Conservation (phyloP, 2,113 vertebrate species). For the Ameiurus melas region DNA sequence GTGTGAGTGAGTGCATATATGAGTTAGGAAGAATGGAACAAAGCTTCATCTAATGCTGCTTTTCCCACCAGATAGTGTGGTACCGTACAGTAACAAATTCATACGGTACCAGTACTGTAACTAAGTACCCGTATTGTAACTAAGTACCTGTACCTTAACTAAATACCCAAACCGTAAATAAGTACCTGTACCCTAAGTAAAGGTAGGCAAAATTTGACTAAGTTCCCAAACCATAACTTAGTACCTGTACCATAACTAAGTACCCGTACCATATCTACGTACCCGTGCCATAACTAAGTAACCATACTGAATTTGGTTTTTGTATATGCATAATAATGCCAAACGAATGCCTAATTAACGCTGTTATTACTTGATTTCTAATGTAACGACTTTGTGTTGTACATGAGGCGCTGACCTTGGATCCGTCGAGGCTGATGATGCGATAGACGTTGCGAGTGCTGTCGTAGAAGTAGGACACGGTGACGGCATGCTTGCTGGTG, state of each 20-base stretch:
- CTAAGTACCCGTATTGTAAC: no score
- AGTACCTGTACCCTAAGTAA: neutral
- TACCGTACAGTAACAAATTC: neutral
- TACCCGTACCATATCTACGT: no score
- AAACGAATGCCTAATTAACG: neutral
- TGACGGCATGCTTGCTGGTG: conserved; percentile 94
- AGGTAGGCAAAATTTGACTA: no score
- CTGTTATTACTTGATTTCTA: neutral
- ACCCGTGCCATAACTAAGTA: no score
- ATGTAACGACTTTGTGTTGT: neutral
- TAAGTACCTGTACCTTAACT: no score
- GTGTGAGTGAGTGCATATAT: neutral
- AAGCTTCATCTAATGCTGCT: neutral
- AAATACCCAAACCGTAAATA: no score
- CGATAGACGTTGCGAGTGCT: conserved; percentile 95
- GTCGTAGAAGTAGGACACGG: conserved; percentile 98
- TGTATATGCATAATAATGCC: neutral
- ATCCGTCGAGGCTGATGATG: conserved; percentile 97
- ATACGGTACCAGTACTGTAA: neutral
- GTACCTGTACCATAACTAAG: no score
- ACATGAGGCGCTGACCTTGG: conserved; percentile 78
- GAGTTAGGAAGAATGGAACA: neutral
- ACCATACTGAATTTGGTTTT: no score
- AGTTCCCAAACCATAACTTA: no score
- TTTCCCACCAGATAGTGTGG: neutral